Conservation (phyloP, 2,797 vertebrate genomes). For the Cottoperca gobio region DNA sequence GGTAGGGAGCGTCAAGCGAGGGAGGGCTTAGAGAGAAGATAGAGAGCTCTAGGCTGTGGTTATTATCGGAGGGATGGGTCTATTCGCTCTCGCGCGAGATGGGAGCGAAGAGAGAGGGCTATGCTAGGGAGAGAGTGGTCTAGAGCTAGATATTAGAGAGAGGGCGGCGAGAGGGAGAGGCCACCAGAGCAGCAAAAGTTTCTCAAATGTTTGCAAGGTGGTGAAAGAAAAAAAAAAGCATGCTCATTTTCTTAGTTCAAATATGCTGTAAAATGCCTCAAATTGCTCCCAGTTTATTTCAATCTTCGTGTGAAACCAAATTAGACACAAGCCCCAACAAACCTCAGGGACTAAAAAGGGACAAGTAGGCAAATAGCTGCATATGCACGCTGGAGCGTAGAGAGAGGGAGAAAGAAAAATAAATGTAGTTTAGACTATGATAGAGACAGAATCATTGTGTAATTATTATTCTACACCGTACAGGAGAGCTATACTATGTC, state of each 20-base stretch:
- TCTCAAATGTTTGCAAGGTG: conserved; percentile 67
- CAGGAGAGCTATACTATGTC: too few relatives aligned
- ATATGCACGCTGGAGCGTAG: conserved; percentile 20
- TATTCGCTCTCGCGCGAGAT: too few relatives aligned
- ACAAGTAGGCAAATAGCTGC: conserved; percentile 60
- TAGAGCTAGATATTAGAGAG: too few relatives aligned
- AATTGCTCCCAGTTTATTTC: conserved; percentile 76
- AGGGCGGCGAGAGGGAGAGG: too few relatives aligned
- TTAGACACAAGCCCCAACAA: conserved; percentile 68
- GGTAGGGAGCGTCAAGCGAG: not conserved
- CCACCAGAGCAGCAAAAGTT: conserved; percentile 44
- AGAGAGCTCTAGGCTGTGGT: too few relatives aligned
- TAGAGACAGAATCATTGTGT: not conserved
- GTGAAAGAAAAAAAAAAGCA: conserved; percentile 43
- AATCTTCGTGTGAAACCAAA: conserved; percentile 71
- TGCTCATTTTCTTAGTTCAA: conserved; percentile 63
- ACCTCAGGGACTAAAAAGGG: conserved; percentile 64
- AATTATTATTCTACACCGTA: too few relatives aligned
- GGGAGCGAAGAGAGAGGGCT: too few relatives aligned
- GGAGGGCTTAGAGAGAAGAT: not conserved
- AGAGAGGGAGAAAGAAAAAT: conserved; percentile 23
- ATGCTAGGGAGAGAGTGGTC: too few relatives aligned
- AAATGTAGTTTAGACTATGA: conserved; percentile 20
- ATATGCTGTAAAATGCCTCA: conserved; percentile 71
- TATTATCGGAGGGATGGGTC: too few relatives aligned